Evolutionary conservation across 2,888 invertebrate genomes (phyloP).

Genomic region (Cabera pusaria): DNA sequence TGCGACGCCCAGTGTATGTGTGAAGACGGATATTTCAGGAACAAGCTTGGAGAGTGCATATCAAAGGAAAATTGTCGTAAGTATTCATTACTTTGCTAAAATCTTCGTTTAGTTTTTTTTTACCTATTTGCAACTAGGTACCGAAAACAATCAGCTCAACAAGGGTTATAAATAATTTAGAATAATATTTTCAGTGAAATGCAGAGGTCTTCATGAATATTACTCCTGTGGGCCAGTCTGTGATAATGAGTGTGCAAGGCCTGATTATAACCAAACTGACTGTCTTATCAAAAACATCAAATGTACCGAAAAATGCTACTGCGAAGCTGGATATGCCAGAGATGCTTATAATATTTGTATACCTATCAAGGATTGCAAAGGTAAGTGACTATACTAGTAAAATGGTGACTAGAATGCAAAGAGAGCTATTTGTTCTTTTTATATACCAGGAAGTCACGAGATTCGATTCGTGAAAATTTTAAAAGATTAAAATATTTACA

Average conservation of each 20-base stretch:
- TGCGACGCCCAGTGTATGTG: conserved; percentile 5
- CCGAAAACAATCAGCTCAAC: too few relatives aligned
- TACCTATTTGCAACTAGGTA: too few relatives aligned
- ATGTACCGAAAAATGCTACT: conserved; percentile 40
- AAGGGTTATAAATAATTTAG: too few relatives aligned
- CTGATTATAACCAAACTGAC: conserved; percentile 30
- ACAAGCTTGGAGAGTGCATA: too few relatives aligned
- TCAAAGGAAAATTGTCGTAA: neutral
- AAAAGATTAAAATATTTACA: too few relatives aligned
- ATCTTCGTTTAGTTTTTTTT: too few relatives aligned
- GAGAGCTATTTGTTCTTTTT: too few relatives aligned
- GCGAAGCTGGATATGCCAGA: conserved; percentile 33
- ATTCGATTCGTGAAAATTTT: too few relatives aligned
- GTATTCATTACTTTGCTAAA: too few relatives aligned
- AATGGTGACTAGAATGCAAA: too few relatives aligned
- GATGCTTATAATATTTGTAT: conserved; percentile 37
- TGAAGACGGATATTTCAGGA: conserved; percentile 9
- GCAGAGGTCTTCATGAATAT: conserved; percentile 26
- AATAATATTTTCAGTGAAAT: conserved; percentile 30
- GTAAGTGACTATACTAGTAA: conserved; percentile 1
- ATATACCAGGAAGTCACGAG: too few relatives aligned
- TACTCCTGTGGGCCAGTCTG: conserved; percentile 34
- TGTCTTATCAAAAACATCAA: conserved; percentile 39
- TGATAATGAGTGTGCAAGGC: conserved; percentile 39
- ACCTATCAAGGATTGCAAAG: conserved; percentile 32